Percentiles rank a stretch among this genome's conserved stretches.
Conservation (phyloP, 2,113 vertebrate species). For the Channa argus region DNA sequence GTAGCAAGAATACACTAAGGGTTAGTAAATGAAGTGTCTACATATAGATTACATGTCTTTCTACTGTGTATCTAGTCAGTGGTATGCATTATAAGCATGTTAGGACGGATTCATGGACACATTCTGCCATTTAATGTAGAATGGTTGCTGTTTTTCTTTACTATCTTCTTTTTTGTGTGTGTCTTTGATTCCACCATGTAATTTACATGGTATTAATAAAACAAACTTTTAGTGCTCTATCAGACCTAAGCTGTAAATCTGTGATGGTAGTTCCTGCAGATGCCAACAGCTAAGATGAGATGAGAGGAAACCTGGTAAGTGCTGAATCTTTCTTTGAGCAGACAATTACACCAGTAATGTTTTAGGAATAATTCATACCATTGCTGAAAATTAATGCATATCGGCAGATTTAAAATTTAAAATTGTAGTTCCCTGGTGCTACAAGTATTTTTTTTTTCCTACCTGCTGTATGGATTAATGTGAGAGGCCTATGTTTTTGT, state of each 20-base stretch:
- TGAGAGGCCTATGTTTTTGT: no score
- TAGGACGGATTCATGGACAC: constrained; percentile 17
- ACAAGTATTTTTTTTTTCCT: no score
- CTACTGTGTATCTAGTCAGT: neutral
- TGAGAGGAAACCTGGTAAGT: neutral
- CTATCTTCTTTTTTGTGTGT: constrained; percentile 51
- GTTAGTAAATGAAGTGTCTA: neutral
- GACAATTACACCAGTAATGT: no score
- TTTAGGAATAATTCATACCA: no score
- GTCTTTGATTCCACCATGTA: constrained; percentile 68
- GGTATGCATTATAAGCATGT: constrained; percentile 22
- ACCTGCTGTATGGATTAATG: no score
- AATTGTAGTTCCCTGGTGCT: no score
- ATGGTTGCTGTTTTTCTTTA: constrained; percentile 65
- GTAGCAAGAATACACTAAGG: constrained; percentile 15
- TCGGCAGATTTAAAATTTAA: no score
- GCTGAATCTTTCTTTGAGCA: neutral
- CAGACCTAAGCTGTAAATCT: constrained; percentile 57
- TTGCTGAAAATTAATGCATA: no score
- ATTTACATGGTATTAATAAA: constrained; percentile 73
- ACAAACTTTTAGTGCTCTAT: constrained; percentile 69
- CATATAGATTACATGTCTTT: neutral
- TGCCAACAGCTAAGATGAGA: neutral
- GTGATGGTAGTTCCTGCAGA: constrained; percentile 4
- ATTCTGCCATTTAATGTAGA: constrained; percentile 62